These are phyloP conservation scores for Burhinus bistriatus DNA, from an alignment of 2,113 vertebrate genomes.

Conservation along the genomic window DNA sequence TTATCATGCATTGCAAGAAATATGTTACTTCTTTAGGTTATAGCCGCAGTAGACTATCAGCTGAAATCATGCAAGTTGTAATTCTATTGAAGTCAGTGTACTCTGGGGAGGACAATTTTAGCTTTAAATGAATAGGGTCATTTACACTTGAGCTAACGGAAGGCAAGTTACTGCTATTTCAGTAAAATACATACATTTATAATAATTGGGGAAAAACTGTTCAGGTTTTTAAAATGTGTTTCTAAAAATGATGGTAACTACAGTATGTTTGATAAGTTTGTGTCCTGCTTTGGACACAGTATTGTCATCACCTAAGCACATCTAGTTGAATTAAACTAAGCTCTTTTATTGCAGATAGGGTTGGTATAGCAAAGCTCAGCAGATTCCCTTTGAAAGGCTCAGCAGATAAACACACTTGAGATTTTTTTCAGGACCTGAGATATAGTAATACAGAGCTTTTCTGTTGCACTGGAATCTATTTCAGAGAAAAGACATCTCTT, in stretches of 20 bases:
- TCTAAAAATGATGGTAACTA: neutral
- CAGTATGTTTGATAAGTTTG: neutral
- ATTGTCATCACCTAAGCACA: neutral
- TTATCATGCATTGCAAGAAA: constrained; percentile 18
- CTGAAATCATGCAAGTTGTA: neutral
- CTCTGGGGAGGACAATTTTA: neutral
- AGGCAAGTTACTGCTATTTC: neutral
- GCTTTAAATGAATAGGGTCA: neutral
- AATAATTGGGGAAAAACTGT: neutral
- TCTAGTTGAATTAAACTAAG: neutral
- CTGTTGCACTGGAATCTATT: neutral
- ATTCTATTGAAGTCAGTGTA: neutral
- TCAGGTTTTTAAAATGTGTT: neutral
- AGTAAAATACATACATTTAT: neutral
- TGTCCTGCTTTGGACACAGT: neutral
- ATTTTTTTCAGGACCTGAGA: neutral
- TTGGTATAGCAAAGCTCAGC: neutral
- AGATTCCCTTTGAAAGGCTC: neutral
- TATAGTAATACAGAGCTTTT: neutral
- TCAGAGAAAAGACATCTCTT: neutral
- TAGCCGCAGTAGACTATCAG: neutral
- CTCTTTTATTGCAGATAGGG: neutral
- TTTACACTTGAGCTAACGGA: neutral
- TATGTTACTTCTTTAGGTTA: neutral
- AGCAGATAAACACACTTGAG: neutral